Base-by-base conservation (phyloP, 2,797 vertebrate genomes). In the Astyanax mexicanus region DNA sequence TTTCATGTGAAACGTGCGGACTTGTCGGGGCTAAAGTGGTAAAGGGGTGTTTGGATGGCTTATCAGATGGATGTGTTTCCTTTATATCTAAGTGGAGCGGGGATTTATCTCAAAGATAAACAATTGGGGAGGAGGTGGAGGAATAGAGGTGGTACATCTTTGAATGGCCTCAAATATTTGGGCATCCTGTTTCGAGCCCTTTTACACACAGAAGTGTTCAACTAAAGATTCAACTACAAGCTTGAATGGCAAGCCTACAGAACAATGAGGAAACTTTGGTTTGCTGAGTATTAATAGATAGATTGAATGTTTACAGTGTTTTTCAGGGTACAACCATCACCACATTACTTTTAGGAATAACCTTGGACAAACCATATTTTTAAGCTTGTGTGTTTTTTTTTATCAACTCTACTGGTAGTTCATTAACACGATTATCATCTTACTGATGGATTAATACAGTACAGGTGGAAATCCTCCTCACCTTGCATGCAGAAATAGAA, bases 61-160 rank as follows among this genome's bases (percentile, higher is more conserved):
- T 92, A 93, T 93, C 93, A 92, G 93, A 95, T 88, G 86, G 85
- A 92, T 92, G 88, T 85, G 77, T 85, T 92, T 93, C 88, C 86
- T 89, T 71, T 78, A 87, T 87, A 90, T 92, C 87, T 91, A 84
- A 76, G 72, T 86, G 85, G 83, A n/a, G 75, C 37, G 86, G 83
- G 88, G 84, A 92, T 89, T 84, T 86, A 84, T 88, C 89, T 87
- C 75, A 29, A 86, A 86, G 81, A 83, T 90, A 90, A 94, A 93
- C 88, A 87, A 73, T 35, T 2, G 0, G 0, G 0, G 84, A n/a
- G n/a, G 86, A 84, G 70, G 38, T 60, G 73, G 55, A 77, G 83
- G 44, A 80, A 64, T 6, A 72, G 77, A 32, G 17, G 61, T 55
- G 52, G 54, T 73, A 17, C 69, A 15, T 75, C 35, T 72, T 25